phyloP scores from a whole-genome alignment of 2,797 vertebrate species.

The Urophycis tenuis region DNA sequence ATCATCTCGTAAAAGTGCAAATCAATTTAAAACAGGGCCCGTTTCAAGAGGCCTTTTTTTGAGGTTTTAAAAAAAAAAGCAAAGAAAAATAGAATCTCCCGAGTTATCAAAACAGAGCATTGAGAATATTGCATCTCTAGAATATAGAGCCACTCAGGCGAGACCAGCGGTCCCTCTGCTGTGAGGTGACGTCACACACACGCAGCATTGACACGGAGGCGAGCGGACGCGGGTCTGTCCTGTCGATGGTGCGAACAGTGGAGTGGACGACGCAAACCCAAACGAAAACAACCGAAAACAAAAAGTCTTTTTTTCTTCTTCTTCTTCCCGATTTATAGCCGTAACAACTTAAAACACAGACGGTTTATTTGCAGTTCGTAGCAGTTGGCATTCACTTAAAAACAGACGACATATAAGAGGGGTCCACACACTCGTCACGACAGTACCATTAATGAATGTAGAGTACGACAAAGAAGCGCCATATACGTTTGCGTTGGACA shows the following conservation, averaged over 20 bases:
- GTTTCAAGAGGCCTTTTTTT: slow-evolving; percentile 64
- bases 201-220: slow-evolving; percentile 64
- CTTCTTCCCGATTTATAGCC: slow-evolving; percentile 54
- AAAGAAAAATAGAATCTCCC: slow-evolving; percentile 77
- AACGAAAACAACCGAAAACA: neutral
- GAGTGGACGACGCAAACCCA: slow-evolving; percentile 70
- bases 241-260: slow-evolving; percentile 67
- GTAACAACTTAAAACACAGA: slow-evolving; percentile 78
- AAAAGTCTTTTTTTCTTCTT: slow-evolving; percentile 51
- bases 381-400: slow-evolving; percentile 90
- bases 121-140: slow-evolving; percentile 80
- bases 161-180: slow-evolving; percentile 60
- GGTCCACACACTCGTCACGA: slow-evolving; percentile 84
- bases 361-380: slow-evolving; percentile 79
- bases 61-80: slow-evolving; percentile 52
- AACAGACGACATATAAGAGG: slow-evolving; percentile 83
- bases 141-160: slow-evolving; percentile 64
- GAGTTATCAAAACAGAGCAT: slow-evolving; percentile 78
- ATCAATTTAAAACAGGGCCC: slow-evolving; percentile 74
- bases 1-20: slow-evolving; percentile 76
- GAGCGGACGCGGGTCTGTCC: slow-evolving; percentile 60
- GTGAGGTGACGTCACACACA: slow-evolving; percentile 68
- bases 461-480: slow-evolving; percentile 92
- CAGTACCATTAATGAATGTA: slow-evolving; percentile 90
- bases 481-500: slow-evolving; percentile 90